Conservation (phyloP, 2,797 vertebrate species). For the Tarsius wallacei region DNA sequence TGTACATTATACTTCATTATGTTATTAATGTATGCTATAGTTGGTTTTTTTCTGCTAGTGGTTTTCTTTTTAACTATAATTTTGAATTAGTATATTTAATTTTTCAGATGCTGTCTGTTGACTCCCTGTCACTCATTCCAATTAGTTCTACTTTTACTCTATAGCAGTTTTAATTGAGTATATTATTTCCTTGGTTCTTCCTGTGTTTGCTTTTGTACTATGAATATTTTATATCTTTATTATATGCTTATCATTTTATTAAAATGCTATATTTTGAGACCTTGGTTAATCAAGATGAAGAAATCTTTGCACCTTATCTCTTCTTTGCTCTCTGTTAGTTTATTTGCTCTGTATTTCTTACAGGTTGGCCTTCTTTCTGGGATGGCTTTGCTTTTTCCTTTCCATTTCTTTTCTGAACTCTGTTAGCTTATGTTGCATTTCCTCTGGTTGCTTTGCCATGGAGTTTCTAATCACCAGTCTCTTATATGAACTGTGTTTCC, state of each 20-base stretch:
- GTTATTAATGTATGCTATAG: neutral
- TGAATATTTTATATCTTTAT: constrained; percentile 30
- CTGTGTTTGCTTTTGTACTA: neutral
- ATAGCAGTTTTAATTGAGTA: neutral
- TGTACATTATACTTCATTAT: neutral
- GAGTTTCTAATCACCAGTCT: neutral
- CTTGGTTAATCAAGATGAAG: neutral
- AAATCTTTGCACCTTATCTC: neutral
- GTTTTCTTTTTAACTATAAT: neutral
- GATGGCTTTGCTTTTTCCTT: neutral
- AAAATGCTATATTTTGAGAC: neutral
- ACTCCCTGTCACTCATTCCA: too few species aligned
- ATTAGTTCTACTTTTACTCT: neutral
- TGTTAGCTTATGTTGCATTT: neutral
- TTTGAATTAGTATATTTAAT: neutral
- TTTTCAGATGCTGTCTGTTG: neutral
- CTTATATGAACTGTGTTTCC: neutral
- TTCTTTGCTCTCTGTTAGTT: neutral
- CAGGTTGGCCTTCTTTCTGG: neutral
- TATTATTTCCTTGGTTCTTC: constrained; percentile 7
- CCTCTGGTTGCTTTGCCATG: neutral
- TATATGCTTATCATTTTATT: constrained; percentile 7
- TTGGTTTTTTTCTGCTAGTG: neutral
- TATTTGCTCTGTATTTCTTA: neutral
- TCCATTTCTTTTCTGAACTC: constrained; percentile 22